Base-by-base conservation (phyloP, 1,140 invertebrate genomes). In the Drosophila suzukii region DNA sequence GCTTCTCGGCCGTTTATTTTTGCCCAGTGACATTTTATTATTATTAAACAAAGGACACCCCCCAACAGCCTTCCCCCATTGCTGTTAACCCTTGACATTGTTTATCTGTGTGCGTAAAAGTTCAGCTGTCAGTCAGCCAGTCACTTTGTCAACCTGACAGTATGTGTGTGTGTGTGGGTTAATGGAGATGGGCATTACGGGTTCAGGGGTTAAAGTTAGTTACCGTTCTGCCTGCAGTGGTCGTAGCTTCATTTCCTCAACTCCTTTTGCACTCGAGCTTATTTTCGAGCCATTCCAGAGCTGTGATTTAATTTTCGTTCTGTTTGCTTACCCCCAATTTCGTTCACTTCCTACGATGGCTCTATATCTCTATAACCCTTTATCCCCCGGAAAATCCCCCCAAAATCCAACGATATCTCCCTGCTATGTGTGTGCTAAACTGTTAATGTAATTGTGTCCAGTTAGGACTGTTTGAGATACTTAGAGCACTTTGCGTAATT, bases 401-500 rank as follows among this genome's bases (percentile, higher is more conserved):
- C 7, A 8, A 10, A 39, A 38, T 5, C 41, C 46, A 44, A 15
- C 24, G 36, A 10, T 10, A n/a, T 49, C 15, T 53, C 13, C 3
- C 15, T 2, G 27, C 32, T 58, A 30, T 75, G 55, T 71, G 65
- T 81, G 39, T 78, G 47, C 67, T 70, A 61, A 85, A 63, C 78
- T 83, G 82, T 88, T 88, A 86, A 88, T 88, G 84, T 80, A 83
- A 89, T 88, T 88, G 83, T 88, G 84, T 80, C 59, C 76, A 89
- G 70, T 78, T 66, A 65, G 60, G 36, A 17, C 61, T 89, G 66
- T 76, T 78, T 62, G 57, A 65, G 63, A 49, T 88, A 80, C 84
- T 88, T 77, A 73, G 57, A 71, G 83, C 83, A 88, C 84, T 88
- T 76, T 88, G 59, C 72, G 67, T 88, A 88, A 88, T 88, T 88